Evolutionary conservation across 1,140 invertebrate species (phyloP), one percentile per base, ranked within the genome.

Genomic region (Cydia pomonella): DNA sequence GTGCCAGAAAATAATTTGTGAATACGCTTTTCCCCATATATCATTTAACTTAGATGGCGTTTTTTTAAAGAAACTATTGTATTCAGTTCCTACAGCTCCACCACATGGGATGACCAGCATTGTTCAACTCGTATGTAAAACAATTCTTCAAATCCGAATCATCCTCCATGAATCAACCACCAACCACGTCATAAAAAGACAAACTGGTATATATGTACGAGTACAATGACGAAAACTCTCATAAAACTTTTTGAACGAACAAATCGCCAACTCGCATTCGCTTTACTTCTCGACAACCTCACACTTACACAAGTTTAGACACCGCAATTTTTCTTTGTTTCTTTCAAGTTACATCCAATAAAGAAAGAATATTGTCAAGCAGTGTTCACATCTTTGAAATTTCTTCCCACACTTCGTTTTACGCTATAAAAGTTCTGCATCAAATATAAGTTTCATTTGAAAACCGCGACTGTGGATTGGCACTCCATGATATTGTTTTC

Each of bases 401-500:
- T 53, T 18, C 50, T 53, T 53, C 6, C 50, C 2, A 53, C n/a
- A 21, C 5, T 53, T 53, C n/a, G 50, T 18, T 2, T 13, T n/a
- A 16, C 12, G 44, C 50, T 18, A 53, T 53, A 53, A 53, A 53
- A 53, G 50, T 53, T 53, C 50, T 18, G 50, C 50, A 21, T 53
- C 50, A 21, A 53, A 53, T 53, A 53, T 16, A 53, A 53, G 50
- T 53, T 53, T 53, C n/a, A 53, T 53, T 53, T 53, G 50, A 38
- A 53, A 53, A 53, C 16, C 50, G n/a, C 16, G n/a, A 47, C n/a
- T 53, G 50, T 18, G 50, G 50, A 53, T 53, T 53, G 50, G 44
- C 44, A 47, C 44, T 47, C n/a, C n/a, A 53, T 53, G 50, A 53
- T 53, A 53, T 53, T 53, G 50, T 53, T 53, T 53, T 18, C 50